Evolutionary conservation across 2,888 invertebrate genomes (phyloP), one percentile per base, ranked within the genome.

Genomic region (Steinernema carpocapsae): DNA sequence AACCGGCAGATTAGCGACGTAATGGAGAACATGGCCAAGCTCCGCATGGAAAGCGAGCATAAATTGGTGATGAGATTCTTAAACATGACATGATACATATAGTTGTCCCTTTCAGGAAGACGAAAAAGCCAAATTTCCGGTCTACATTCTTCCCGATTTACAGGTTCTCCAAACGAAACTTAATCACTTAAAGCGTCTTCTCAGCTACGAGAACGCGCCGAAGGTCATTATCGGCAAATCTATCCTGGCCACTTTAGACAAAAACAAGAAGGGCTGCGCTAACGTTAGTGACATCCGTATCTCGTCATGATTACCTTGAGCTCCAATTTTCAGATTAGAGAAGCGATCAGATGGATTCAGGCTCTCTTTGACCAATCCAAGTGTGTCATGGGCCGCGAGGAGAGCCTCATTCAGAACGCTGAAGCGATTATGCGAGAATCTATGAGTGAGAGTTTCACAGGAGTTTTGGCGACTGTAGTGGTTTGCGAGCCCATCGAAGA

Each of bases 241-340:
- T 64, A 64, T 64, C 14, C 32, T 64, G 64, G 64, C 64, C 14
- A 64, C 32, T 32, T 29, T 64, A 6, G 64, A 64, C n/a, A 64
- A 64, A n/a, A 64, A 64, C n/a, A 64, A 64, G 64, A 64, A 64
- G 32, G 64, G 64, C 1, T 64, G 64, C 29, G 32, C 64, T 2
- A 64, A 64, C 14, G 64, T 64, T 4, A 32, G 64, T 64, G 14
- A 6, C 6, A 51, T 43, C 14, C 14, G 43, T 51, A 51, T 51
- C 19, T 10, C 19, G 51, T 6, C 12, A n/a, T 51, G 6, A 51
- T 51, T 19, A 51, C 6, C 19, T 51, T 6, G 56, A 48, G 17
- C 3, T 22, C 4, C 22, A 22, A 4, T 56, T 64, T 64, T 22
- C 24, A 64, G 64, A 64, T 64, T 17, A 10, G 64, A 32, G 64